Evolutionary conservation across 1,140 invertebrate species (phyloP).

Genomic region (Harlomillsia oculata): DNA sequence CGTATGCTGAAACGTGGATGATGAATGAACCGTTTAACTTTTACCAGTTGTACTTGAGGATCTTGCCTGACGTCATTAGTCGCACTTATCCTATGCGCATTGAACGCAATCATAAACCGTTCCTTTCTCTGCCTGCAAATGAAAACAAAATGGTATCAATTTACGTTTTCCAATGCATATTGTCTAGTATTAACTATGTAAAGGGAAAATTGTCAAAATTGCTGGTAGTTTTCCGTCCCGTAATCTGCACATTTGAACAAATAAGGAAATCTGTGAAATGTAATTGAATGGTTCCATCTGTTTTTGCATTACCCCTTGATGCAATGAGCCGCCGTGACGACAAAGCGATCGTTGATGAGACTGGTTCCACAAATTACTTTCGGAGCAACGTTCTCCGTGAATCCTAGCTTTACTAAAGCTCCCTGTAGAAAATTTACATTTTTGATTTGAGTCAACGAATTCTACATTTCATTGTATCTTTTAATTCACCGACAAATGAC

Average conservation of each 20-base stretch:
- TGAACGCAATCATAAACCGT: neutral
- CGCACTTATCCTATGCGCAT: conserved; percentile 9
- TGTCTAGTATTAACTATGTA: too few relatives aligned
- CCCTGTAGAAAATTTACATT: neutral
- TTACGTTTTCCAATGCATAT: too few relatives aligned
- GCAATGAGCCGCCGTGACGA: conserved; percentile 24
- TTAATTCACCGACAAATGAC: too few relatives aligned
- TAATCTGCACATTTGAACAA: too few relatives aligned
- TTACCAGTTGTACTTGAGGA: neutral
- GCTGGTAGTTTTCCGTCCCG: too few relatives aligned
- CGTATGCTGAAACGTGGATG: conserved; percentile 9
- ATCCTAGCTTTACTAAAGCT: neutral
- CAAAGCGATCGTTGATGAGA: conserved; percentile 7
- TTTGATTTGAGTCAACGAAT: conserved; percentile 55
- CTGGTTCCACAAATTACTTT: conserved; percentile 10
- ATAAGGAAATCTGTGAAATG: too few relatives aligned
- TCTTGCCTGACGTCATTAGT: neutral
- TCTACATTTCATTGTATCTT: conserved; percentile 62
- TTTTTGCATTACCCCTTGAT: neutral
- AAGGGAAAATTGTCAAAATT: too few relatives aligned
- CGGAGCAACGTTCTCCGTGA: too few relatives aligned
- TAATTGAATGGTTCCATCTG: neutral
- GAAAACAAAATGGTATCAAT: neutral
- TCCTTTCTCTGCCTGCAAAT: neutral
- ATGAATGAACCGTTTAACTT: conserved; percentile 13